These are phyloP conservation scores for Venustaconcha ellipsiformis DNA, from an alignment of 1,140 invertebrate species.

Conservation along the genomic window DNA sequence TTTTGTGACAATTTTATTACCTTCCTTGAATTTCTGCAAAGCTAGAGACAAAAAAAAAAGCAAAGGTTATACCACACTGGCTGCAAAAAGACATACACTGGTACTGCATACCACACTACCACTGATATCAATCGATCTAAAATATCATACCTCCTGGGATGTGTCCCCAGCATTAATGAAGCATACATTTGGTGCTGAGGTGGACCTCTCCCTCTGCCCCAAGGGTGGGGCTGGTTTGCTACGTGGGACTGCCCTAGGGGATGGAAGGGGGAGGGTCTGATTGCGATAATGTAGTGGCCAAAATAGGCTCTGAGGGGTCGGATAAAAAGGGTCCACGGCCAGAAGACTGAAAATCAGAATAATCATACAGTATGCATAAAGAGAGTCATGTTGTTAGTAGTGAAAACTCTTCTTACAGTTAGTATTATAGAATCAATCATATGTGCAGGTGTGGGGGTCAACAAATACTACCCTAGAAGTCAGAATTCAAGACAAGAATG, in stretches of 20 bases:
- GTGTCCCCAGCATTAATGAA: conserved; percentile 75
- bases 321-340: conserved; percentile 18
- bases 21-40: too few species aligned
- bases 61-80: too few species aligned
- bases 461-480: too few species aligned
- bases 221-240: conserved; percentile 71
- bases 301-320: conserved; percentile 1
- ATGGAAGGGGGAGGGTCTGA: conserved; percentile 19
- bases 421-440: too few species aligned
- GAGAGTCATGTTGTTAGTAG: not conserved
- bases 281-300: conserved; percentile 17
- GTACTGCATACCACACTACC: too few species aligned
- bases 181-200: conserved; percentile 95
- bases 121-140: too few species aligned
- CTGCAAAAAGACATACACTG: too few species aligned
- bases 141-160: conserved; percentile 38
- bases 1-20: too few species aligned
- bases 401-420: too few species aligned
- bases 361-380: not conserved
- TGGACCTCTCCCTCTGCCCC: conserved; percentile 90
- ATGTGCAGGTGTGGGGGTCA: too few species aligned
- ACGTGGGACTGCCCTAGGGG: conserved; percentile 18
- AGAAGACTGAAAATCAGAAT: conserved; percentile 25
- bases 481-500: too few species aligned
- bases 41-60: too few species aligned